These are phyloP conservation scores for Venturia canescens DNA, from an alignment of 1,140 invertebrate genomes.

Conservation along the genomic window DNA sequence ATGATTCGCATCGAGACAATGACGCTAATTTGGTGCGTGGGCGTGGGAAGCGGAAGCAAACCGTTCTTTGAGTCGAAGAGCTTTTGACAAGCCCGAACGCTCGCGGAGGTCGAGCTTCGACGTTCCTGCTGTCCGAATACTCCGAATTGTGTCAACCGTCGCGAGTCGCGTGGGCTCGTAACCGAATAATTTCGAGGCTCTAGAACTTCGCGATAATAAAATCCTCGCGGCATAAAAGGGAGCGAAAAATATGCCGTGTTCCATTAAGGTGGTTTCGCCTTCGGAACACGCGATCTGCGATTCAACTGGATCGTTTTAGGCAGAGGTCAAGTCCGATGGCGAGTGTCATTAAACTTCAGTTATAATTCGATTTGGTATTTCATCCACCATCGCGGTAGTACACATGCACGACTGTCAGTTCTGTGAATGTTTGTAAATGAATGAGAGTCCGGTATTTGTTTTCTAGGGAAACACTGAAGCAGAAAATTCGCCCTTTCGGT, in stretches of 20 bases:
- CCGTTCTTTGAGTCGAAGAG: too few species aligned
- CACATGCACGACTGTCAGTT: too few species aligned
- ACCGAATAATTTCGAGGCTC: neutral
- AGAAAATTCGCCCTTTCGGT: too few species aligned
- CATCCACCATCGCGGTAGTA: neutral
- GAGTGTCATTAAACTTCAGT: slow-evolving; percentile 16
- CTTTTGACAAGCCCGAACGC: too few species aligned
- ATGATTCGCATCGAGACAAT: neutral
- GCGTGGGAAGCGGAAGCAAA: too few species aligned
- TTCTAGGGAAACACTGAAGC: too few species aligned
- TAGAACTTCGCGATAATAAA: neutral
- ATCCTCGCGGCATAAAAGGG: neutral
- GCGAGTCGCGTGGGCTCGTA: neutral
- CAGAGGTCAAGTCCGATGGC: neutral
- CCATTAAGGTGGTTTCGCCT: neutral
- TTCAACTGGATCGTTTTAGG: neutral
- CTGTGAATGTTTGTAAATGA: too few species aligned
- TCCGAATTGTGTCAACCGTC: too few species aligned
- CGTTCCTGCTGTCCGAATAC: too few species aligned
- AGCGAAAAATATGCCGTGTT: neutral
- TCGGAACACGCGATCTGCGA: slow-evolving; percentile 8
- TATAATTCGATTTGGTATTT: neutral
- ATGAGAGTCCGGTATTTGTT: too few species aligned
- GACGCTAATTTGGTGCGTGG: too few species aligned
- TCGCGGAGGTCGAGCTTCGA: too few species aligned